Percentiles rank a stretch among this genome's conserved stretches.
Conservation (phyloP, 1,140 invertebrate species). For the Pissodes strobi region DNA sequence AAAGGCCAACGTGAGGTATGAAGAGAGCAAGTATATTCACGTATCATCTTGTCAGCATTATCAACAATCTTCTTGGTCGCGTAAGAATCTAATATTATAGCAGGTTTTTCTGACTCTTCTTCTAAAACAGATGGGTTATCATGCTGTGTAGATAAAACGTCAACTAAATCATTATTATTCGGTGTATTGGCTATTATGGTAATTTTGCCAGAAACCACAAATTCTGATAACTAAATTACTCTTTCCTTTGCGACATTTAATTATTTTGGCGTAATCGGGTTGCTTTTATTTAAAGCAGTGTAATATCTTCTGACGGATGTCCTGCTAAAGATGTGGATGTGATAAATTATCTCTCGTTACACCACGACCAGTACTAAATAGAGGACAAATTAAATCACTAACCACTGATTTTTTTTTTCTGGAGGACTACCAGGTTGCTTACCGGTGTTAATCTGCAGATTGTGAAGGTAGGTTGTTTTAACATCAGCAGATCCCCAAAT, state of each 20-base stretch:
- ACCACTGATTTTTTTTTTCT: slow-evolving; percentile 29
- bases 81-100: slow-evolving; percentile 29
- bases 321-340: slow-evolving; percentile 33
- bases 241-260: neutral
- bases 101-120: slow-evolving; percentile 8
- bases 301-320: slow-evolving; percentile 38
- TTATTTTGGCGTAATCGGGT: slow-evolving; percentile 13
- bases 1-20: no score
- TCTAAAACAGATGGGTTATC: neutral
- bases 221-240: slow-evolving; percentile 30
- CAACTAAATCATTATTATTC: slow-evolving; percentile 41
- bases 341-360: slow-evolving; percentile 32
- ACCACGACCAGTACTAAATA: slow-evolving; percentile 4
- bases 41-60: slow-evolving; percentile 24
- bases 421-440: slow-evolving; percentile 1
- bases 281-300: slow-evolving; percentile 43
- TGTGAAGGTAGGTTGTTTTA: slow-evolving; percentile 35
- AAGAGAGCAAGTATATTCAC: slow-evolving; percentile 33
- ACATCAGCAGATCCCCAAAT: slow-evolving; percentile 33
- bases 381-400: slow-evolving; percentile 6
- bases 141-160: slow-evolving; percentile 42
- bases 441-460: slow-evolving; percentile 39
- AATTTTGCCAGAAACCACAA: slow-evolving; percentile 44
- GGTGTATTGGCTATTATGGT: slow-evolving; percentile 43
- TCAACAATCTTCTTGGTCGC: slow-evolving; percentile 26